Evolutionary conservation across 2,888 invertebrate genomes (phyloP).

Genomic region (Synanthedon vespiformis): DNA sequence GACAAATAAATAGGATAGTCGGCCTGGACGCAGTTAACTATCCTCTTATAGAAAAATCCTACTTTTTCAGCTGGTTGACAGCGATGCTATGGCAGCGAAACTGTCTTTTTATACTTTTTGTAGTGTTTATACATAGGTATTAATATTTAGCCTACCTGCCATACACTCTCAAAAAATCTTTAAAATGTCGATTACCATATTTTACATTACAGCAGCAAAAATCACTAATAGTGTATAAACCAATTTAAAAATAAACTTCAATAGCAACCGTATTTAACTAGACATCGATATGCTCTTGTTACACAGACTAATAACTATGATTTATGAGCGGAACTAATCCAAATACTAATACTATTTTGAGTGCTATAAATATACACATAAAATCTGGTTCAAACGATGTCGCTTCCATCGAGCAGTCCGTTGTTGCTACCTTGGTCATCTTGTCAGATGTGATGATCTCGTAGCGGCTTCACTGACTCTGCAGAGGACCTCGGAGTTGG

Average conservation of each 20-base stretch:
- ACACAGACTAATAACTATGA: not conserved
- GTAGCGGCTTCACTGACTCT: constrained; percentile 74
- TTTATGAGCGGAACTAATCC: not conserved
- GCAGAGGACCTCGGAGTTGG: constrained; percentile 76
- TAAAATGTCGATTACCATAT: too few relatives aligned
- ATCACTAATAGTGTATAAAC: too few relatives aligned
- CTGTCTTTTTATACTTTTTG: too few relatives aligned
- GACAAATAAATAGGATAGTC: too few relatives aligned
- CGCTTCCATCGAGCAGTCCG: constrained; percentile 53
- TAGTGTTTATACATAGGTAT: too few relatives aligned
- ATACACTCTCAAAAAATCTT: too few relatives aligned
- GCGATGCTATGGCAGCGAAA: too few relatives aligned
- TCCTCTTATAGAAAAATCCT: too few relatives aligned
- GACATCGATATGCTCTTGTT: constrained; percentile 1
- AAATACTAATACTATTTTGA: not conserved
- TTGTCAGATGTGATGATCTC: constrained; percentile 72
- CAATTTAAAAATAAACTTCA: not conserved
- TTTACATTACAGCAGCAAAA: too few relatives aligned
- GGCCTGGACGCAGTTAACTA: too few relatives aligned
- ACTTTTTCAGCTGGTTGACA: too few relatives aligned
- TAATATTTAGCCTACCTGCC: too few relatives aligned
- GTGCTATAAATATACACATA: not conserved
- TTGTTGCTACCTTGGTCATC: constrained; percentile 54
- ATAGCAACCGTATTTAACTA: not conserved
- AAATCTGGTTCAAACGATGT: constrained; percentile 35